Evolutionary conservation across 2,797 vertebrate genomes (phyloP), one percentile per base, ranked within the genome.

Genomic region (Karalla daura): DNA sequence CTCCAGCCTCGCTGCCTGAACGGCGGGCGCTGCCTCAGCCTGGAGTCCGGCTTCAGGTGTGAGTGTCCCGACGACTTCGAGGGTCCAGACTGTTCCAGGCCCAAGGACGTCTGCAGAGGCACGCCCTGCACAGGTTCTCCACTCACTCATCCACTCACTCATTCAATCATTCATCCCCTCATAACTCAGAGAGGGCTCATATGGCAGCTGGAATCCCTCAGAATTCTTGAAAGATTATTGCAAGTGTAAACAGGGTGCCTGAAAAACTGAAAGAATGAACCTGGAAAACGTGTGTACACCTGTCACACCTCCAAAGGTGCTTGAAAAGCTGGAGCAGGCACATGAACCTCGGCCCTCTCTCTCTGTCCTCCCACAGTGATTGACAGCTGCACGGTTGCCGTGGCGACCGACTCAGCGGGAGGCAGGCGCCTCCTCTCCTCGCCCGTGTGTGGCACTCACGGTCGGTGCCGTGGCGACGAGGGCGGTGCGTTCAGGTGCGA

Each of bases 401-500:
- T 98, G 75, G 91, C 94, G 13, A 96, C 96, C 40, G 97, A 97
- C 88, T 96, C 95, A 0, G 93, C 94, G 0, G 92, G 95, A 21
- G 95, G 95, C 3, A 90, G 95, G 70, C 95, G 96, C 15, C 94
- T 95, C 40, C 96, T 98, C 70, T 97, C 95, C 2, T 97, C 96
- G 3, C 96, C 94, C 0, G 96, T 96, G 44, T 98, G 96, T 25
- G 96, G 96, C 8, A 95, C 96, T 37, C 96, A 96, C 0, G 96
- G 96, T 1, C 95, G 93, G 52, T 98, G 96, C 87, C 95, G 87
- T 69, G 97, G 96, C 69, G 95, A 95, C 18, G 88, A 94, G 0
- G 96, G 95, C 0, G 96, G 95, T 20, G 96, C 96, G 86, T 98
- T 98, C 91, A 98, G 96, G 83, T 98, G 96, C 23, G 94, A 95